These are phyloP conservation scores for Indicator indicator DNA, from an alignment of 2,113 vertebrate genomes.

Conservation along the genomic window DNA sequence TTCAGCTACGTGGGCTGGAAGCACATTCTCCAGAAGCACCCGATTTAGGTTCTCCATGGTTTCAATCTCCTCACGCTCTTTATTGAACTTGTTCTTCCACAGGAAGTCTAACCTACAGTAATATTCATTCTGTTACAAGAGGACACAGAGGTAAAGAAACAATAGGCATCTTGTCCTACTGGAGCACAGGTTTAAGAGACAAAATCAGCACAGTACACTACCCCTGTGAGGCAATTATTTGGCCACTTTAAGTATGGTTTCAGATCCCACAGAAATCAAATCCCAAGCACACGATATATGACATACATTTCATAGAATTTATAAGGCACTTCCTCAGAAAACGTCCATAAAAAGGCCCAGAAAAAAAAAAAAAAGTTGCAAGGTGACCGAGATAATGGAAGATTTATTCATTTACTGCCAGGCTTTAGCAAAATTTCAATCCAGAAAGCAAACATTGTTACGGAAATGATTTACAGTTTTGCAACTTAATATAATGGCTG, in stretches of 20 bases:
- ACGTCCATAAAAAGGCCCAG: not conserved
- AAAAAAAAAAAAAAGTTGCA: not conserved
- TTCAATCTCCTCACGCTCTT: slow-evolving; percentile 98
- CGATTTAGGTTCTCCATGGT: slow-evolving; percentile 99
- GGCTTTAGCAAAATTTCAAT: not conserved
- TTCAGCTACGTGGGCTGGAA: slow-evolving; percentile 95
- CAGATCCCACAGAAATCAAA: not conserved
- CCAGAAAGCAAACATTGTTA: not conserved
- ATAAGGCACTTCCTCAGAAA: not conserved
- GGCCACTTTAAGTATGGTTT: not conserved
- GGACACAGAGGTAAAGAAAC: slow-evolving; percentile 98
- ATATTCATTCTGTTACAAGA: slow-evolving; percentile 99
- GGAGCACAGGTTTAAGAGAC: slow-evolving; percentile 74
- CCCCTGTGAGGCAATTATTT: not conserved
- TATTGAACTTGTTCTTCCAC: slow-evolving; percentile 99
- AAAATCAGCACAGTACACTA: slow-evolving; percentile 60
- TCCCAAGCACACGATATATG: not conserved
- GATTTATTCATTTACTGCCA: not conserved
- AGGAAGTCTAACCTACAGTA: slow-evolving; percentile 99
- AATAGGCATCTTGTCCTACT: slow-evolving; percentile 89
- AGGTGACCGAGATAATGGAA: not conserved
- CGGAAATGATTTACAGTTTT: not conserved
- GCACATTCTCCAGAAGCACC: slow-evolving; percentile 95
- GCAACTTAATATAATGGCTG: not conserved
- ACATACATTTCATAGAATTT: not conserved